These are phyloP conservation scores for Nettapus auritus DNA, from an alignment of 2,113 vertebrate species.

Conservation along the genomic window DNA sequence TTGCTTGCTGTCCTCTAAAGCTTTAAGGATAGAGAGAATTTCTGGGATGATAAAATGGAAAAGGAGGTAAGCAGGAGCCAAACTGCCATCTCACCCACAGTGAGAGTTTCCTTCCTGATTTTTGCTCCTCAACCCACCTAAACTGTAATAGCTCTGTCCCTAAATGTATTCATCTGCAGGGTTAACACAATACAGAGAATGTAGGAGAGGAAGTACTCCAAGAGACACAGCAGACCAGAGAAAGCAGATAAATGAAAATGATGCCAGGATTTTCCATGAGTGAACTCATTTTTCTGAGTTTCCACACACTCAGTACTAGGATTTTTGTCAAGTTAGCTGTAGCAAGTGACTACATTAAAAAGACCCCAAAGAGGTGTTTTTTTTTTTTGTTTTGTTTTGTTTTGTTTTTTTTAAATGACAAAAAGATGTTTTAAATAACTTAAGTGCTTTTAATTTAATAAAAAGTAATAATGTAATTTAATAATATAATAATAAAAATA, in stretches of 20 bases:
- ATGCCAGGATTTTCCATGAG: background rate
- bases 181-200: background rate
- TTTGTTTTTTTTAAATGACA: background rate
- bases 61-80: background rate
- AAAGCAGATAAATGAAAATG: background rate
- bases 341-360: background rate
- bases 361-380: background rate
- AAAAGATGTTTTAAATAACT: background rate
- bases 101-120: background rate
- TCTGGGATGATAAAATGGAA: background rate
- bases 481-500: background rate
- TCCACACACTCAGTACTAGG: background rate
- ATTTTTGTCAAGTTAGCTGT: background rate
- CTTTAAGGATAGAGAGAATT: background rate
- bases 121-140: background rate
- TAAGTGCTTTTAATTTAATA: background rate
- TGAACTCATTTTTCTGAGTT: background rate
- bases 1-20: background rate
- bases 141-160: background rate
- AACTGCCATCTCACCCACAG: background rate
- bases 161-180: background rate
- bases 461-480: background rate
- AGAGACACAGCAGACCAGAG: background rate
- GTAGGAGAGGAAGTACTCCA: background rate
- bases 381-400: background rate